A percentile compares a stretch with the other conserved stretches of the same genome.
Evolutionary conservation across 1,140 invertebrate genomes (phyloP).

Genomic region (Colletes gigas): DNA sequence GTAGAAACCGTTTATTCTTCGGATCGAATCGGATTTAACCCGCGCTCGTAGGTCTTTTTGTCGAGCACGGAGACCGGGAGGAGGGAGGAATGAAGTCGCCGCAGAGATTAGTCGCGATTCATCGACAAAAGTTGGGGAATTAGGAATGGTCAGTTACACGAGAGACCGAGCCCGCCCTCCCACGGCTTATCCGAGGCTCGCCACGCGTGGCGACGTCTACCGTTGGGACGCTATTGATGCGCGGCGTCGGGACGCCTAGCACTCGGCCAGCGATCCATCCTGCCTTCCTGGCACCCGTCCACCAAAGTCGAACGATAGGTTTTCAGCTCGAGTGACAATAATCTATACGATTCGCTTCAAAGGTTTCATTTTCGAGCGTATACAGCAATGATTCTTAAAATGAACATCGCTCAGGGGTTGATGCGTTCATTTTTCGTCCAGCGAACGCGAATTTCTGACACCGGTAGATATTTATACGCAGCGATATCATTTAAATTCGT

Average conservation of each 20-base stretch:
- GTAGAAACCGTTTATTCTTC: constrained; percentile 13
- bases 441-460: too few relatives aligned
- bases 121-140: constrained; percentile 53
- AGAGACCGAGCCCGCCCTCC: constrained; percentile 40
- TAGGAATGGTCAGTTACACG: constrained; percentile 73
- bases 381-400: too few relatives aligned
- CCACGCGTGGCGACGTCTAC: constrained; percentile 53
- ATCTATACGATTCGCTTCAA: background rate
- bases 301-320: background rate
- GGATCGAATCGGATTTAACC: constrained; percentile 17
- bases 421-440: too few relatives aligned
- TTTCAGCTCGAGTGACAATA: background rate
- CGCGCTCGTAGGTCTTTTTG: background rate
- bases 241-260: constrained; percentile 58
- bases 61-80: background rate
- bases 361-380: background rate
- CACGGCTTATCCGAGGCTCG: constrained; percentile 2
- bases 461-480: too few relatives aligned
- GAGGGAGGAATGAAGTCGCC: background rate
- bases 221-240: constrained; percentile 65
- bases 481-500: too few relatives aligned
- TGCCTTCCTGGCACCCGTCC: background rate
- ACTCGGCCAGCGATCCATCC: constrained; percentile 32
- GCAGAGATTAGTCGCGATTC: constrained; percentile 39
- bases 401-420: too few relatives aligned